Conservation (phyloP, 2,113 vertebrate genomes). For the Vulpes lagopus region DNA sequence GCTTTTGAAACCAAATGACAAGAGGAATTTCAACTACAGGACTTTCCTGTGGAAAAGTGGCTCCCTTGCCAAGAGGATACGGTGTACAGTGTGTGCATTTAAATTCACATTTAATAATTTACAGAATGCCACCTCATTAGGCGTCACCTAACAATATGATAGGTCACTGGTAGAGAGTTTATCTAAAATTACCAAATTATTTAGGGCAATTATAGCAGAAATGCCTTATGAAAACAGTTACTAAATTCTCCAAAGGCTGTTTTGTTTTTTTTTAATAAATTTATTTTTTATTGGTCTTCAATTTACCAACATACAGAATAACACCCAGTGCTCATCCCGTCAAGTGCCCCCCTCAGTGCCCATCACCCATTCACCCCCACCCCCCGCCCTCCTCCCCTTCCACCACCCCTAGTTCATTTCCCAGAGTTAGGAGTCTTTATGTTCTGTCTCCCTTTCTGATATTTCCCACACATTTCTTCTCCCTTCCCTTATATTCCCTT, state of each 20-base stretch:
- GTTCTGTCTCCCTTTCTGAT: no score
- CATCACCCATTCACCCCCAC: no score
- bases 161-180: not conserved
- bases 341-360: no score
- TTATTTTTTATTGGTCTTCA: no score
- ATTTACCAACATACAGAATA: no score
- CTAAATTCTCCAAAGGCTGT: not conserved
- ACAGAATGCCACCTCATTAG: not conserved
- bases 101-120: constrained; percentile 11
- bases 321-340: no score
- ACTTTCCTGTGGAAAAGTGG: not conserved
- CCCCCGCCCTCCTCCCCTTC: no score
- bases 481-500: no score
- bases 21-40: not conserved
- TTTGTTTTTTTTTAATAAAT: not conserved
- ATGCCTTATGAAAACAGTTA: not conserved
- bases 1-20: not conserved
- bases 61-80: not conserved
- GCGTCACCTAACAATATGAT: not conserved
- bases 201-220: not conserved
- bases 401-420: no score
- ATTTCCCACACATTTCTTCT: no score
- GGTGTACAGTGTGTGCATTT: not conserved
- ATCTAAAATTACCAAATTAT: not conserved
- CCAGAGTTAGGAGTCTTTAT: no score